Evolutionary conservation across 2,888 invertebrate species (phyloP).

Genomic region (Nemapogon koenigi): DNA sequence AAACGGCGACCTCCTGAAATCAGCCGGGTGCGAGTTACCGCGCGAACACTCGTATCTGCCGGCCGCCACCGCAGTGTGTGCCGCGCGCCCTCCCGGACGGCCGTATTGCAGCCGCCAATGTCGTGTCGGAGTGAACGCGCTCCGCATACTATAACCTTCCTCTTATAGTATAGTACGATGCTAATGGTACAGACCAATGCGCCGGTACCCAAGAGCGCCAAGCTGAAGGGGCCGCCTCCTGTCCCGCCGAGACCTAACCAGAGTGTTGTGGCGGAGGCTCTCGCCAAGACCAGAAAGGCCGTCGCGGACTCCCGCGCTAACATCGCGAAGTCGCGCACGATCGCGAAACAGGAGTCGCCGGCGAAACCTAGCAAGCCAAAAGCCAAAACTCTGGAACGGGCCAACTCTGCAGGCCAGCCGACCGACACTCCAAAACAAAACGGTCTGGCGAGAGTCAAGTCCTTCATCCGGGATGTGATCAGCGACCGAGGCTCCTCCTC

Average conservation of each 20-base stretch:
- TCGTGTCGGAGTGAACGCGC: constrained; percentile 30
- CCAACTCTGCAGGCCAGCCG: constrained; percentile 31
- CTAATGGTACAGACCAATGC: constrained; percentile 65
- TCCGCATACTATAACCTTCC: constrained; percentile 54
- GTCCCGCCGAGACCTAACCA: constrained; percentile 83
- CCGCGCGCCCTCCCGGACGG: constrained; percentile 28
- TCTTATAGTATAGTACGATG: constrained; percentile 57
- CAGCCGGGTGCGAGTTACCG: too few species aligned
- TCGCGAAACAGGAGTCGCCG: constrained; percentile 37
- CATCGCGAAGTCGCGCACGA: constrained; percentile 43
- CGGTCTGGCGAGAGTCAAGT: constrained; percentile 56
- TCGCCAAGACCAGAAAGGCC: constrained; percentile 69
- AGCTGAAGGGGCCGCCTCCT: constrained; percentile 73
- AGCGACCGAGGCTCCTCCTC: constrained; percentile 57
- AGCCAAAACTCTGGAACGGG: constrained; percentile 50
- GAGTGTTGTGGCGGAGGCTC: constrained; percentile 73
- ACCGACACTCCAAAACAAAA: constrained; percentile 53
- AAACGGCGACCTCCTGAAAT: too few species aligned
- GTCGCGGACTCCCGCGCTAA: constrained; percentile 54
- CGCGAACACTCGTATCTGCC: constrained; percentile 24
- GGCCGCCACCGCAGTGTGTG: constrained; percentile 27
- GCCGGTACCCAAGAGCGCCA: constrained; percentile 50
- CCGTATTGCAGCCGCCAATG: constrained; percentile 6
- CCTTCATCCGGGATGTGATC: constrained; percentile 60
- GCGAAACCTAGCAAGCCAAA: constrained; percentile 30